Base-by-base conservation (phyloP, 2,888 invertebrate species). In the Sycophila texana region DNA sequence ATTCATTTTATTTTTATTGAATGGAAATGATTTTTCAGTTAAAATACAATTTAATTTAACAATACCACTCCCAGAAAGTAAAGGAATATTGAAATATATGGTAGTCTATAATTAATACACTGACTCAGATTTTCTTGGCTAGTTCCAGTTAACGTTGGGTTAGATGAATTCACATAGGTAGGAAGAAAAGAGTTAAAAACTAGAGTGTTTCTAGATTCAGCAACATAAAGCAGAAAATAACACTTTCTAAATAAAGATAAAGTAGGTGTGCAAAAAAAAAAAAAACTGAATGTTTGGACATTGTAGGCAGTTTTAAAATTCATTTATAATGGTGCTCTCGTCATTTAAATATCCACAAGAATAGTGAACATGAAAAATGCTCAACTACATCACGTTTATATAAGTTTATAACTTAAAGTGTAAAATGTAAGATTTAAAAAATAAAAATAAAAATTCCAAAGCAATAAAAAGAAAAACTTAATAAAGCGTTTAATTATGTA, bases 121-220 rank as follows among this genome's bases (percentile, higher is more conserved):
- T 86, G 87, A 86, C 82, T 87, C 86, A 87, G 83, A 83, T 82
- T 83, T 85, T 85, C 86, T 85, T 81, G 83, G 85, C 82, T 82
- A 74, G 79, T 74, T 79, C 60, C 61, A 81, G 60, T 30, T 78
- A 39, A 60, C 65, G 75, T 66, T 72, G 12, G 22, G n/a, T 72
- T 63, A 55, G 72, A 71, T 70, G 65, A 73, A 71, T 74, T 57
- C 20, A 55, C 26, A 51, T 22, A 57, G 68, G 47, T 22, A 57
- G 68, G 47, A 49, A 57, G 70, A 60, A 39, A 51, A 51, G 26
- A 58, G 26, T 39, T 39, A 63, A 73, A 60, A 47, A 13, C 51
- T 61, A 73, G 5, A 39, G 51, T 63, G 12, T 12, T 51, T 74
- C 22, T 12, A 55, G 47, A 72, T 51, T 72, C 39, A 22, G 2